Base-by-base conservation (phyloP, 2,113 vertebrate species). In the Gnathonemus longibarbis region DNA sequence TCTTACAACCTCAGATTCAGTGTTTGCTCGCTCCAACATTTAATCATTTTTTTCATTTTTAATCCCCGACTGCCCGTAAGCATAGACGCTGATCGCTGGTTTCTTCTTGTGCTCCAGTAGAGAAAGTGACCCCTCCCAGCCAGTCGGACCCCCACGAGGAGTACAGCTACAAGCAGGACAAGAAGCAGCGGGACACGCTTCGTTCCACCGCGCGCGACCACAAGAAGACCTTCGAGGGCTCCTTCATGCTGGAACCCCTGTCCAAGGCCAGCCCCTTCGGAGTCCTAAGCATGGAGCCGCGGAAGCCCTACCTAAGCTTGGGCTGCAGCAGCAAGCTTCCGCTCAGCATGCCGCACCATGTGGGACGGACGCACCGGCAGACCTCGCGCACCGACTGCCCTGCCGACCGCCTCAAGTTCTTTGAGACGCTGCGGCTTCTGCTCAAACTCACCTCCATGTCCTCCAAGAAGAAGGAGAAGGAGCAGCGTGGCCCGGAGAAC, bases 371-470 rank as follows among this genome's bases (percentile, higher is more conserved):
- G 24, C 95, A 98, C 86, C 98, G 99, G 7, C 99, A 99, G 95
- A 99, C 97, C 50, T 99, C 99, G 19, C 95, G 98, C 92, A 98
- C 97, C 2, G 99, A 99, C 92, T 99, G 98, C 90, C 99, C 99
- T 0, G 98, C 98, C 1, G 99, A 99, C 92, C 97, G 99, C 46
- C 94, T 99, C 87, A 99, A 99, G 93, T 99, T 99, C 93, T 99
- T 99, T 93, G 99, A 99, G 95, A 99, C 99, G 21, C 93, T 99
- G 80, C 96, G 98, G 88, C 96, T 99, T 94, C 95, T 99, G 91
- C 97, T 99, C 91, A 99, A 99, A 94, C 98, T 99, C 93, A 99
- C 98, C 84, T 99, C 98, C 94, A 98, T 99, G 95, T 99, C 98
- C 0, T 99, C 98, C 3, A 99, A 99, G 95, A 99, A 97, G 96